Percentiles rank a stretch among this genome's conserved stretches.
Conservation (phyloP, 2,113 vertebrate species). For the Setophaga kirtlandii region DNA sequence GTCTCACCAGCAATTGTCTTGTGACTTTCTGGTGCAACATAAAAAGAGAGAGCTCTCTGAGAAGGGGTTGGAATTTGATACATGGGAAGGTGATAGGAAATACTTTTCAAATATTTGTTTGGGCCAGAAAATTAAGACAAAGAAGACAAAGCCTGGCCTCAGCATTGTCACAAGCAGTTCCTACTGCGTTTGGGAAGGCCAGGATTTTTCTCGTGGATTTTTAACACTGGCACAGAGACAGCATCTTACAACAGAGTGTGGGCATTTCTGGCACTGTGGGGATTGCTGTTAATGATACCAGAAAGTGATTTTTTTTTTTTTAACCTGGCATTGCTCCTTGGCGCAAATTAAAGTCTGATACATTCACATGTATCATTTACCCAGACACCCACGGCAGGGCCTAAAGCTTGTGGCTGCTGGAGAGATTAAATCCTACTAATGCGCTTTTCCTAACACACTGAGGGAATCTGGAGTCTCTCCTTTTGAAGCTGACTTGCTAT, state of each 20-base stretch:
- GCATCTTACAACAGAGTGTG: not conserved
- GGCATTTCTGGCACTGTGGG: not conserved
- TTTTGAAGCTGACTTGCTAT: constrained; percentile 37
- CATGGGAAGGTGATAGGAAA: not conserved
- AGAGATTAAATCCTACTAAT: constrained; percentile 46
- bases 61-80: not conserved
- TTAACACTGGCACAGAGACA: not conserved
- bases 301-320: not conserved
- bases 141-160: not conserved
- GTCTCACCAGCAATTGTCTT: not conserved
- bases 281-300: not conserved
- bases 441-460: not conserved
- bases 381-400: not conserved
- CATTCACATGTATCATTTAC: constrained; percentile 28
- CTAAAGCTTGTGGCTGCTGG: not conserved
- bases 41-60: not conserved
- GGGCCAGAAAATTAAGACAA: not conserved
- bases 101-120: not conserved
- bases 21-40: not conserved
- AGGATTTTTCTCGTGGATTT: not conserved
- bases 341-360: constrained; percentile 10
- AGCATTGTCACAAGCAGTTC: not conserved
- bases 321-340: not conserved
- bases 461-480: constrained; percentile 19
- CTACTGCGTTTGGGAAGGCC: not conserved